Evolutionary conservation across 2,888 invertebrate genomes (phyloP).

Genomic region (Nezara viridula): DNA sequence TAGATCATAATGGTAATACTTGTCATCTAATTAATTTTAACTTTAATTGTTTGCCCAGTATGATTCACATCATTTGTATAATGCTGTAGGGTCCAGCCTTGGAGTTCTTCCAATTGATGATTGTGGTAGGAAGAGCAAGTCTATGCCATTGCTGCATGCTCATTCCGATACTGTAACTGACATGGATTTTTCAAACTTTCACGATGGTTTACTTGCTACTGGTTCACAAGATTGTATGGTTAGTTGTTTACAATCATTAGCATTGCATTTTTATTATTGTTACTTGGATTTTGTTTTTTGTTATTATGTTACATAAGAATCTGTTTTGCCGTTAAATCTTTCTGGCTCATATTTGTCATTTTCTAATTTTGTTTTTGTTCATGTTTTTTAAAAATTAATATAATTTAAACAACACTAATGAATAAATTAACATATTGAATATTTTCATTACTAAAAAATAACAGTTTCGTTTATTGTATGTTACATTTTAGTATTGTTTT

Average conservation of each 20-base stretch:
- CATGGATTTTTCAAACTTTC: constrained; percentile 95
- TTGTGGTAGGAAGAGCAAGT: constrained; percentile 89
- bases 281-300: background rate
- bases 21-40: constrained; percentile 61
- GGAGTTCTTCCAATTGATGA: constrained; percentile 90
- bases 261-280: background rate
- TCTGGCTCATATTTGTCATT: background rate
- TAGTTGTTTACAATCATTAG: constrained; percentile 66
- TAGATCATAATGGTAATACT: constrained; percentile 84
- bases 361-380: background rate
- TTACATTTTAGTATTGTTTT: too few species aligned
- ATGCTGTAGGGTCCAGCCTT: constrained; percentile 81
- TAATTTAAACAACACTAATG: background rate
- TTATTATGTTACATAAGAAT: background rate
- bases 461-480: background rate
- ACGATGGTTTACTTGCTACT: constrained; percentile 91
- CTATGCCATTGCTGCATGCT: constrained; percentile 87
- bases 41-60: background rate
- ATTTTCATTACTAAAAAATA: background rate
- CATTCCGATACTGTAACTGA: constrained; percentile 94
- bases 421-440: background rate
- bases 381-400: background rate
- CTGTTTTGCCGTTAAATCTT: background rate
- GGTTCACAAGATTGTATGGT: constrained; percentile 90
- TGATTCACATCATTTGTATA: background rate